Evolutionary conservation across 2,797 vertebrate species (phyloP).

Genomic region (Lutjanus campechanus): DNA sequence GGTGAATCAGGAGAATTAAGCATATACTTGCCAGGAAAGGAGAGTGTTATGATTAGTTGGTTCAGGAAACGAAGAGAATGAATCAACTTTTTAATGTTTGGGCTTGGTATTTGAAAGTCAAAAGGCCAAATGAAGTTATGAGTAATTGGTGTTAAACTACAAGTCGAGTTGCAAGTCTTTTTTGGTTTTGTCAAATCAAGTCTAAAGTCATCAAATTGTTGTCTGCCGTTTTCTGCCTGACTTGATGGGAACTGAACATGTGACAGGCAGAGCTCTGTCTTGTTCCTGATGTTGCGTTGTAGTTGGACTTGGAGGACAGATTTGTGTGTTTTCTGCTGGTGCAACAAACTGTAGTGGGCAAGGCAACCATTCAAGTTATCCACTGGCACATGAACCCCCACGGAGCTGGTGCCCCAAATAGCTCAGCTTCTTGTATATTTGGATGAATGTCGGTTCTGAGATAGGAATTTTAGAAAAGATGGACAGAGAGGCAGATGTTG

Average conservation of each 20-base stretch:
- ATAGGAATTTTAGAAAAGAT: conserved; percentile 15
- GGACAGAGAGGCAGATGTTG: conserved; percentile 14
- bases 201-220: no score
- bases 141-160: no score
- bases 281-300: conserved; percentile 33
- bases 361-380: neutral
- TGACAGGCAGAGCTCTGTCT: conserved; percentile 11
- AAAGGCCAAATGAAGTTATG: no score
- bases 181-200: no score
- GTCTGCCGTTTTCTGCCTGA: conserved; percentile 14
- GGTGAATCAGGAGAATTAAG: neutral
- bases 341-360: conserved; percentile 39
- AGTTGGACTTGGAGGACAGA: neutral
- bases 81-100: no score
- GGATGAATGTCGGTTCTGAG: neutral
- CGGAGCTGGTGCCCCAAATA: conserved; percentile 12
- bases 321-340: conserved; percentile 44
- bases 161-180: no score
- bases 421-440: conserved; percentile 11
- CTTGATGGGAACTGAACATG: conserved; percentile 30
- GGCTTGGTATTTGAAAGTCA: no score
- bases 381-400: conserved; percentile 17
- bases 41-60: no score
- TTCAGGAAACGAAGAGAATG: no score
- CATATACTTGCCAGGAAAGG: no score